Evolutionary conservation across 1,140 invertebrate genomes (phyloP).

Genomic region (Aphaenogaster floridana): DNA sequence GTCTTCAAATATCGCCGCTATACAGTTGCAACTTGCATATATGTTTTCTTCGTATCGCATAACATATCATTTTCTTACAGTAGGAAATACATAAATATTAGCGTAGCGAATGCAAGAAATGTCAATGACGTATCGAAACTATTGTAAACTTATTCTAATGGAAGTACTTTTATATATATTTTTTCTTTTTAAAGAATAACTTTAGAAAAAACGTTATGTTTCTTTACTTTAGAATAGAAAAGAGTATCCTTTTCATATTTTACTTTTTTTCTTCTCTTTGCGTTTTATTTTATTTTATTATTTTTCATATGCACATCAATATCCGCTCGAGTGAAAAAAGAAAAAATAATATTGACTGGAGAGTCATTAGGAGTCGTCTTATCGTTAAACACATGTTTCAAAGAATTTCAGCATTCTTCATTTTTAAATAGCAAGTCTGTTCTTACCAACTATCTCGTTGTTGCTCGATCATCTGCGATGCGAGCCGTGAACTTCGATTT

Average conservation of each 20-base stretch:
- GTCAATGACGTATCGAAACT: background rate
- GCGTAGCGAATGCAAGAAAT: background rate
- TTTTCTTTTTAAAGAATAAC: background rate
- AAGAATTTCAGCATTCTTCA: background rate
- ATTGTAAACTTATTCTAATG: background rate
- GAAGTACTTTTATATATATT: background rate
- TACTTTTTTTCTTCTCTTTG: background rate
- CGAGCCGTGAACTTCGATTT: conserved; percentile 28
- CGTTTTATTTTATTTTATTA: background rate
- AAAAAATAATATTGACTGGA: background rate
- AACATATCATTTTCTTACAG: conserved; percentile 26
- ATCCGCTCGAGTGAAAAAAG: background rate
- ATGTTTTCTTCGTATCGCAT: background rate
- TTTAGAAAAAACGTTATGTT: no score
- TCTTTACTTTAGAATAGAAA: background rate
- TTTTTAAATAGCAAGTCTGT: background rate
- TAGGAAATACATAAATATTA: background rate
- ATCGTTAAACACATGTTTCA: background rate
- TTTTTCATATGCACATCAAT: background rate
- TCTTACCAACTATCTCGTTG: background rate
- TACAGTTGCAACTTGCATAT: background rate
- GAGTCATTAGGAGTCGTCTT: background rate
- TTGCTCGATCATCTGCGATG: background rate
- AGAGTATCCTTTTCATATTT: background rate
- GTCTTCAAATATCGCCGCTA: background rate